Conservation (phyloP, 2,888 invertebrate genomes). For the Ypsolopha scabrella region DNA sequence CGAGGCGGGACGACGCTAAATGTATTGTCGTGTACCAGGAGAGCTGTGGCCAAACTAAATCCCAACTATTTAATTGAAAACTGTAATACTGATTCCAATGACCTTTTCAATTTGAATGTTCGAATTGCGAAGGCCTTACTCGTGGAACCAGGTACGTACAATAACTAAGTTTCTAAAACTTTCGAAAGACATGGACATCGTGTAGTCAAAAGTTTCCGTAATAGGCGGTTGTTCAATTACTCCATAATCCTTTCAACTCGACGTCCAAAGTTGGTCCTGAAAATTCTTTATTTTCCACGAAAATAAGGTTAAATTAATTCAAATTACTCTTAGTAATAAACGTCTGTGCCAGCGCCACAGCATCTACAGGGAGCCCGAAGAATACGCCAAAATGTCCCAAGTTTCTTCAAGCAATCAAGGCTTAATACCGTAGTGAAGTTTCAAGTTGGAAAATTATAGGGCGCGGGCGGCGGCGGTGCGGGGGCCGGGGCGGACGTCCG, state of each 20-base stretch:
- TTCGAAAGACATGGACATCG: too few species aligned
- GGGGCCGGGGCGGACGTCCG: conserved; percentile 52
- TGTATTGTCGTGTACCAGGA: conserved; percentile 61
- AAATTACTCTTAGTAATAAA: conserved; percentile 60
- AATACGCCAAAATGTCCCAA: conserved; percentile 69
- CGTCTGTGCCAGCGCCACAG: conserved; percentile 55
- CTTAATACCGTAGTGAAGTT: conserved; percentile 70
- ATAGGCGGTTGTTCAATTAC: neutral
- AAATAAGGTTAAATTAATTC: conserved; percentile 53
- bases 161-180: too few species aligned
- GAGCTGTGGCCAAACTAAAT: conserved; percentile 55
- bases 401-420: conserved; percentile 70
- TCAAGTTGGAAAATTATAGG: conserved; percentile 70
- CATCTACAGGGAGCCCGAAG: conserved; percentile 65
- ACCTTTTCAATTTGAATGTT: conserved; percentile 54
- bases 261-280: conserved; percentile 1
- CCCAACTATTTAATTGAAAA: conserved; percentile 65
- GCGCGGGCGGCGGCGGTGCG: conserved; percentile 31
- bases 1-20: conserved; percentile 28
- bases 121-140: conserved; percentile 13
- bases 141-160: too few species aligned
- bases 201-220: too few species aligned
- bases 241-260: conserved; percentile 1
- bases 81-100: conserved; percentile 55
- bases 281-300: conserved; percentile 19